Percentiles rank a stretch among this genome's conserved stretches.
Evolutionary conservation across 1,140 invertebrate genomes (phyloP).

Genomic region (Telenomus remus): DNA sequence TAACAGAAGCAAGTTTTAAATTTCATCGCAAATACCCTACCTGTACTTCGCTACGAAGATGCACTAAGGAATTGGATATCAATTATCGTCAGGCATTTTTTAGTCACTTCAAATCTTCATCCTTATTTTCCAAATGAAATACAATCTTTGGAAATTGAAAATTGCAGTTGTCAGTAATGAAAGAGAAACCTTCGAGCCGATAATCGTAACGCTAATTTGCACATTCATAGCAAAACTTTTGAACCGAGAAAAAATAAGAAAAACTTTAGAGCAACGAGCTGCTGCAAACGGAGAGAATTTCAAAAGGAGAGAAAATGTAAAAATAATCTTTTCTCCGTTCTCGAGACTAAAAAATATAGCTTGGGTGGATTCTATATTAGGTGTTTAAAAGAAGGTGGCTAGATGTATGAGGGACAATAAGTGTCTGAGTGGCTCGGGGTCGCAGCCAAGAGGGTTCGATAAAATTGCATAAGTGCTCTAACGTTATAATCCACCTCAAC

Average conservation of each 20-base stretch:
- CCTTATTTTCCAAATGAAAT: too few species aligned
- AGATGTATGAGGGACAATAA: conserved; percentile 52
- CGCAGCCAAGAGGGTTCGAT: conserved; percentile 64
- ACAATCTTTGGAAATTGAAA: too few species aligned
- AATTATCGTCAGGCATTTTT: too few species aligned
- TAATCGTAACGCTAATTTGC: conserved; percentile 13
- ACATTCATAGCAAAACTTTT: too few species aligned
- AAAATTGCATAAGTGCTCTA: conserved; percentile 63
- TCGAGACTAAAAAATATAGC: conserved; percentile 62
- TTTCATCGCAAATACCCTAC: too few species aligned
- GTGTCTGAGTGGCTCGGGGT: conserved; percentile 64
- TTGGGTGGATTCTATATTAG: conserved; percentile 55
- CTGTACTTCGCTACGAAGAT: too few species aligned
- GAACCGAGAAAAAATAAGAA: background rate
- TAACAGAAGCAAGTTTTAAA: too few species aligned
- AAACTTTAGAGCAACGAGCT: conserved; percentile 12
- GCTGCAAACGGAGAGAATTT: conserved; percentile 19
- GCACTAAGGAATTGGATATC: too few species aligned
- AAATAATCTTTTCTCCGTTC: conserved; percentile 59
- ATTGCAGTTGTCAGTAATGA: too few species aligned
- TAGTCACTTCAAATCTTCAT: too few species aligned
- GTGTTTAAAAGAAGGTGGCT: conserved; percentile 45
- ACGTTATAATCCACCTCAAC: conserved; percentile 54
- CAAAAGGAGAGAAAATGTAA: conserved; percentile 31
- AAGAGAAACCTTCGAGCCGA: background rate